Percentiles rank a stretch among this genome's conserved stretches.
Evolutionary conservation across 2,113 vertebrate genomes (phyloP).

Genomic region (Ranitomeya imitator): DNA sequence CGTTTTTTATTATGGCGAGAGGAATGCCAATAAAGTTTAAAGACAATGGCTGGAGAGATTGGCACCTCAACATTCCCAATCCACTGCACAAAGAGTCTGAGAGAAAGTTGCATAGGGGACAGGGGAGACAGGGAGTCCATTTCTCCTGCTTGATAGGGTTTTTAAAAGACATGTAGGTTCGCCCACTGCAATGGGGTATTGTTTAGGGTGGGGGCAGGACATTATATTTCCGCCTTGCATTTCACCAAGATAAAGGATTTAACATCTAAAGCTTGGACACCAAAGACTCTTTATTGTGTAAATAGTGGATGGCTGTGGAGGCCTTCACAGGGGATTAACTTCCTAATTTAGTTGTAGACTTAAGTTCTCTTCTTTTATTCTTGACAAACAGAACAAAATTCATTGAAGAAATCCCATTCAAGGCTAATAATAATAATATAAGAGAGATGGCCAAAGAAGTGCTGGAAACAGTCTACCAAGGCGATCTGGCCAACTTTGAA

Average conservation of each 20-base stretch:
- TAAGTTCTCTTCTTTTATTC: not conserved
- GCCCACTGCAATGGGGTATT: not conserved
- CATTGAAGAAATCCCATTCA: not conserved
- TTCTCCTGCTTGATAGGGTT: not conserved
- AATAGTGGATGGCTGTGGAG: conserved; percentile 7
- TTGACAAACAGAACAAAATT: not conserved
- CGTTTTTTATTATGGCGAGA: not conserved
- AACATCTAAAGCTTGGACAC: conserved; percentile 15
- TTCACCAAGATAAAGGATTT: conserved; percentile 9
- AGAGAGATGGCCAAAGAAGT: not conserved
- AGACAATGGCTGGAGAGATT: not conserved
- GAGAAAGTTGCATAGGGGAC: not conserved
- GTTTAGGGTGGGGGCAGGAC: not conserved
- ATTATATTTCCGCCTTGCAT: not conserved
- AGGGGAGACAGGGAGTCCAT: not conserved
- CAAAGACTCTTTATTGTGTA: conserved; percentile 12
- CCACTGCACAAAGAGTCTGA: not conserved
- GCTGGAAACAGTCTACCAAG: not conserved
- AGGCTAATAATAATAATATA: not conserved
- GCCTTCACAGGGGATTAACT: conserved; percentile 15
- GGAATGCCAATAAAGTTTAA: conserved; percentile 10
- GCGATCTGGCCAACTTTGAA: not conserved
- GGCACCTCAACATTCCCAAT: not conserved
- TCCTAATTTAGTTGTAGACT: not conserved
- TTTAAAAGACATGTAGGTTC: not conserved